Percentiles rank a stretch among this genome's conserved stretches.
Evolutionary conservation across 92 coral and sea anemone genomes (phyloP).

Genomic region (Epizoanthus illoricatus): DNA sequence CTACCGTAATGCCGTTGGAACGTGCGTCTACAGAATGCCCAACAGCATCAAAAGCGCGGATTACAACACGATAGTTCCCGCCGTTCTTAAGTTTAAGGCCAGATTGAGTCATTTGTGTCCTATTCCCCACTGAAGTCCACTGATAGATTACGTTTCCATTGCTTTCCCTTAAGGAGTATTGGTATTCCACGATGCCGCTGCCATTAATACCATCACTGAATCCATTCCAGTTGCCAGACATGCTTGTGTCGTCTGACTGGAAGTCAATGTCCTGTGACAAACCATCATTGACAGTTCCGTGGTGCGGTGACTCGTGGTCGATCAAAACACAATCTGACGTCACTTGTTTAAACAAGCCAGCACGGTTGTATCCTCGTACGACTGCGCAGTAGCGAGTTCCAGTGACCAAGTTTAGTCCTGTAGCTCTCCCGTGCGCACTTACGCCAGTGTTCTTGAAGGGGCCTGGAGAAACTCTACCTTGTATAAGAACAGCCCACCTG

Average conservation of each 20-base stretch:
- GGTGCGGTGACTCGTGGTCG: conserved; percentile 85
- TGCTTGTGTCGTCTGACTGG: conserved; percentile 74
- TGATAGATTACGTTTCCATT: conserved; percentile 52
- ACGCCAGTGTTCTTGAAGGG: conserved; percentile 64
- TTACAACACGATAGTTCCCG: conserved; percentile 65
- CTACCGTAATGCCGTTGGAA: conserved; percentile 78
- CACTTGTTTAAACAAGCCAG: conserved; percentile 71
- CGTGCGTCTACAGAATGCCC: conserved; percentile 62
- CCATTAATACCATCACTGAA: conserved; percentile 83
- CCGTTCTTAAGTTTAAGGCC: conserved; percentile 68
- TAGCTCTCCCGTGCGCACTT: conserved; percentile 45
- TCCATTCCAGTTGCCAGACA: conserved; percentile 90
- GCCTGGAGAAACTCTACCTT: conserved; percentile 57
- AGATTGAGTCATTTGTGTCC: conserved; percentile 56
- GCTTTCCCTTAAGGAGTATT: conserved; percentile 66
- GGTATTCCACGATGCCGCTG: conserved; percentile 86
- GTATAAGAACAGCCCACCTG: conserved; percentile 67
- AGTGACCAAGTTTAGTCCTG: conserved; percentile 76
- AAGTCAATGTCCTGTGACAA: conserved; percentile 68
- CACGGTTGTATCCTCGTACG: conserved; percentile 83
- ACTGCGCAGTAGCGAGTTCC: conserved; percentile 88
- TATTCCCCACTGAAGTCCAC: conserved; percentile 83
- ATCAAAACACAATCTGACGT: conserved; percentile 87
- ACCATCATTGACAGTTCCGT: conserved; percentile 89
- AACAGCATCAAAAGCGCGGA: conserved; percentile 82